These are phyloP conservation scores for Dicyrtomina minuta DNA, from an alignment of 2,888 invertebrate species.

Conservation along the genomic window DNA sequence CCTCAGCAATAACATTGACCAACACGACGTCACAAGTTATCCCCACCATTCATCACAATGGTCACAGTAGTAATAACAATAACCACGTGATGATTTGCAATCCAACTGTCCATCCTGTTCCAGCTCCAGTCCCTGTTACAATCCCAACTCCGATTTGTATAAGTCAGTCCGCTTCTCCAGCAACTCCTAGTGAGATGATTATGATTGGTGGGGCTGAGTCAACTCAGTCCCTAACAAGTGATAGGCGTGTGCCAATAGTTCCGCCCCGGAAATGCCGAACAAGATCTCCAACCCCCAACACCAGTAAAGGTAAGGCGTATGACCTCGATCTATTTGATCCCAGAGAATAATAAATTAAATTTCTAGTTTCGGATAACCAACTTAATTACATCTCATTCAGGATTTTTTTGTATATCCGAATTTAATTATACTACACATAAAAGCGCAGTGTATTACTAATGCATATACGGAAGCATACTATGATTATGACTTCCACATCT, in stretches of 20 bases:
- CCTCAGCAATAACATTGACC: constrained; percentile 44
- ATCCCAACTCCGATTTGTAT: constrained; percentile 49
- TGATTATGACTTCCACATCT: too few species aligned
- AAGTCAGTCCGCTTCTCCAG: constrained; percentile 51
- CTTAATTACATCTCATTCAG: too few species aligned
- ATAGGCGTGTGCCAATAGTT: constrained; percentile 52
- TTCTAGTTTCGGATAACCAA: too few species aligned
- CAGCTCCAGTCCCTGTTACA: constrained; percentile 50
- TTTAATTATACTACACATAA: too few species aligned
- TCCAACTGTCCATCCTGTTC: constrained; percentile 45
- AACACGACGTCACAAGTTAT: constrained; percentile 56
- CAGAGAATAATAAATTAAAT: too few species aligned
- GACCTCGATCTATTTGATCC: background rate
- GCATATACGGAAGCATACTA: too few species aligned
- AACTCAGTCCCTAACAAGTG: constrained; percentile 47
- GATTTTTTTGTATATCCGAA: too few species aligned
- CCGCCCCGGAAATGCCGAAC: constrained; percentile 51
- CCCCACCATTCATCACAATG: constrained; percentile 57
- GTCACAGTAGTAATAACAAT: constrained; percentile 47
- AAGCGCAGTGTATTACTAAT: too few species aligned
- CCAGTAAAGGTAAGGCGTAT: constrained; percentile 51
- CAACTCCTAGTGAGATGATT: constrained; percentile 48
- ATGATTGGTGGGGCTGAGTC: constrained; percentile 52
- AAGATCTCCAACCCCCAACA: constrained; percentile 52
- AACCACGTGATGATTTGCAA: constrained; percentile 50